These are phyloP conservation scores for Lasioglossum oenotherae DNA, from an alignment of 2,888 invertebrate genomes.

Conservation along the genomic window DNA sequence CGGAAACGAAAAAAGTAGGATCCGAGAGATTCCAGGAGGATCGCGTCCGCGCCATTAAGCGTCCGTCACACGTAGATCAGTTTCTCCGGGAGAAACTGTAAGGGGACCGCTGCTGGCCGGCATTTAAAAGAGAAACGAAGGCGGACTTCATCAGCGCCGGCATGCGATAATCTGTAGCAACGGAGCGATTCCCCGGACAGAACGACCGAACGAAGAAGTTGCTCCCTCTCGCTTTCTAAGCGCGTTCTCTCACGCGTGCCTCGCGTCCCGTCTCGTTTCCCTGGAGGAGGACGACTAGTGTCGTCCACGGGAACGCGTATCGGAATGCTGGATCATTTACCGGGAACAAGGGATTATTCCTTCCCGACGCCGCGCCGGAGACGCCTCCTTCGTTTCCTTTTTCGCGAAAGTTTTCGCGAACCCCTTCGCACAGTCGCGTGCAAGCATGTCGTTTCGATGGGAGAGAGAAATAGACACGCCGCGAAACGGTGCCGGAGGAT, in stretches of 20 bases:
- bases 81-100: conserved; percentile 59
- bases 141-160: conserved; percentile 43
- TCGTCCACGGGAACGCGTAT: conserved; percentile 37
- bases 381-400: conserved; percentile 35
- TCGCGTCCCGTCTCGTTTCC: conserved; percentile 11
- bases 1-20: neutral
- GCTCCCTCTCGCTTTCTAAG: conserved; percentile 64
- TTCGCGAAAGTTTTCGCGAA: conserved; percentile 30
- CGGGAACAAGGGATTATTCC: conserved; percentile 50
- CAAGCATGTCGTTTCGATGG: conserved; percentile 58
- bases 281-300: conserved; percentile 30
- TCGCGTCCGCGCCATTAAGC: conserved; percentile 37
- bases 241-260: conserved; percentile 31
- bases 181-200: conserved; percentile 8
- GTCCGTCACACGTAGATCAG: conserved; percentile 44
- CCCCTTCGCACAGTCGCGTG: conserved; percentile 63
- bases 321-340: conserved; percentile 46
- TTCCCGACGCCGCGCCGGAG: conserved; percentile 9
- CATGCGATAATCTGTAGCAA: conserved; percentile 59
- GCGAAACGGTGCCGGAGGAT: conserved; percentile 4
- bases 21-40: conserved; percentile 3
- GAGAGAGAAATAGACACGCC: neutral
- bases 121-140: conserved; percentile 58
- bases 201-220: conserved; percentile 28
- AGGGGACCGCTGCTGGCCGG: conserved; percentile 42